Percentiles rank a stretch among this genome's conserved stretches.
These are phyloP conservation scores for Anolis carolinensis DNA, from an alignment of 2,113 vertebrate species.

Conservation along the genomic window DNA sequence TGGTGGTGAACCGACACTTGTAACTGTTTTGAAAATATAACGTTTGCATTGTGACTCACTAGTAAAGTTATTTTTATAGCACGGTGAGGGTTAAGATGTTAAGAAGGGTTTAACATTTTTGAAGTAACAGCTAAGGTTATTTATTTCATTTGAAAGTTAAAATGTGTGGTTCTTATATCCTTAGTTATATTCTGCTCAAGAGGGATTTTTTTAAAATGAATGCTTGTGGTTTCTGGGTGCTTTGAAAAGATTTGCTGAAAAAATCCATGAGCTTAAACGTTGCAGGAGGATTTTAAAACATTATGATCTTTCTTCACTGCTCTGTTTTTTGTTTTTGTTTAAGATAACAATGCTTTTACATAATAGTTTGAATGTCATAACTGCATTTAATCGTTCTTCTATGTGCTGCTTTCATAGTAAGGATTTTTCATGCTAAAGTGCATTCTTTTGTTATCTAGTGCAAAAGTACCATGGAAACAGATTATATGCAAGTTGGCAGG, in stretches of 20 bases:
- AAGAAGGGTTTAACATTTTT: not conserved
- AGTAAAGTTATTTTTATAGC: not conserved
- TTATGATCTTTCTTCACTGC: not conserved
- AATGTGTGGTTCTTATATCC: conserved; percentile 30
- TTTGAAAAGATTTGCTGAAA: conserved; percentile 51
- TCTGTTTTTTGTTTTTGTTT: not conserved
- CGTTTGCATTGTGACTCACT: conserved; percentile 15
- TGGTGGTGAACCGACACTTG: not conserved
- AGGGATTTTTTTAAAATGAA: conserved; percentile 4
- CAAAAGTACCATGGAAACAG: too few relatives aligned
- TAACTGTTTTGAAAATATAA: conserved; percentile 1
- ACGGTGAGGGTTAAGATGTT: not conserved
- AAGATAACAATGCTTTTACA: not conserved
- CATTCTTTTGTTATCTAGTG: not conserved
- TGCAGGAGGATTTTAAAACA: not conserved
- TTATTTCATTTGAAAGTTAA: conserved; percentile 10
- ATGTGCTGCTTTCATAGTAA: not conserved
- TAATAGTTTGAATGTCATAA: not conserved
- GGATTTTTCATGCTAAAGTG: not conserved
- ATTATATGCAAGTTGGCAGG: too few relatives aligned
- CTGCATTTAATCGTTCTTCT: not conserved
- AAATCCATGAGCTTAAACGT: conserved; percentile 14
- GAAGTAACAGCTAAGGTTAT: not conserved
- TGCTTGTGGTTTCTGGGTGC: conserved; percentile 34
- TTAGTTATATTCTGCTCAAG: conserved; percentile 30